Evolutionary conservation across 2,113 vertebrate genomes (phyloP), one percentile per base, ranked within the genome.

Genomic region (Physeter macrocephalus): DNA sequence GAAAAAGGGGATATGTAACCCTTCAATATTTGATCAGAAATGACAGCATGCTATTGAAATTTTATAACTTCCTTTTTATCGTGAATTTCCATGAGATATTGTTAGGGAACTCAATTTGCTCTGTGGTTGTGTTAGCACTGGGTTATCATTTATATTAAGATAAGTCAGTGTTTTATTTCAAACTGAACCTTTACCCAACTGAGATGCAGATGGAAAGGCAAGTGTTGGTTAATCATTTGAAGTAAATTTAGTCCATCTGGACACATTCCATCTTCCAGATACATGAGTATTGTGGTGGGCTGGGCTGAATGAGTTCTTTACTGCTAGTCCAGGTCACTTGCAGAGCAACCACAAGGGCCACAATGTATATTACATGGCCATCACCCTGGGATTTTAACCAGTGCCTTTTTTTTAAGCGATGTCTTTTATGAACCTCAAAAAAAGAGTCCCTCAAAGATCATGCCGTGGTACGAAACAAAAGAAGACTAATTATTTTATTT

Each of bases 21-120:
- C n/a, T 97, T 96, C 77, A 92, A 75, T 92, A 93, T 31, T 93
- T 83, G 59, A 93, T 85, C 43, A 88, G 62, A 92, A 90, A 67
- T 81, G 18, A 69, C 89, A 31, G 59, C 36, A 13, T 64, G 18
- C 15, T 72, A 3, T 34, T 59, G 23, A 66, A 59, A 34, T 89
- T 46, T 27, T 85, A 1, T 27, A 34, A 57, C 88, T 64, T 1
- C 29, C 91, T 97, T 84, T 57, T 69, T 39, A 75, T 89, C 62
- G 57, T 18, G 34, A 86, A 29, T 95, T 89, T 64, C 57, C 71
- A 5, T 91, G 43, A 29, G 13, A 77, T n/a, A 39, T 11, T 92
- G 4, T 77, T 92, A 27, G 41, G 21, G 14, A 75, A 67, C 8
- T 72, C 25, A 8, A 11, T 75, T 93, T 21, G 46, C 29, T 59